Evolutionary conservation across 1,140 invertebrate species (phyloP).

Genomic region (Lucilia cuprina): DNA sequence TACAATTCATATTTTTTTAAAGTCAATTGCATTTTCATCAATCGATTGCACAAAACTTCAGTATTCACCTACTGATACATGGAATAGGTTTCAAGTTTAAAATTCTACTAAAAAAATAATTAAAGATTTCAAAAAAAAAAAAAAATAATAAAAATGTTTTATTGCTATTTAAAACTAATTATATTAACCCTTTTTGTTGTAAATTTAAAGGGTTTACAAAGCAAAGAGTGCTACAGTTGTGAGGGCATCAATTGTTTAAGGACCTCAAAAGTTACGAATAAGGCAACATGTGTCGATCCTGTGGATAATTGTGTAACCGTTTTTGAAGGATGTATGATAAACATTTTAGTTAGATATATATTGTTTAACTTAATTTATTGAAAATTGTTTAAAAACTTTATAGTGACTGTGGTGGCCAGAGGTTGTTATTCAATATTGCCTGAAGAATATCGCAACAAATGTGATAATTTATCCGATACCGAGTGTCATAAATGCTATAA

Average conservation of each 20-base stretch:
- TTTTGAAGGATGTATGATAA: conserved; percentile 50
- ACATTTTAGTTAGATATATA: too few relatives aligned
- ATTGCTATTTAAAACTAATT: not conserved
- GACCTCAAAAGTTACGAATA: conserved; percentile 43
- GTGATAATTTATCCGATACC: not conserved
- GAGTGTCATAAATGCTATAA: conserved; percentile 52
- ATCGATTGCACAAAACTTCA: not conserved
- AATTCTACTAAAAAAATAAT: not conserved
- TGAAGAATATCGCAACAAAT: conserved; percentile 34
- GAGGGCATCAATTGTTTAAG: conserved; percentile 54
- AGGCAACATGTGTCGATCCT: conserved; percentile 44
- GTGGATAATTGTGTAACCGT: conserved; percentile 56
- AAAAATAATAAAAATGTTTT: not conserved
- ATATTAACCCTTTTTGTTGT: not conserved
- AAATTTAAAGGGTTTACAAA: not conserved
- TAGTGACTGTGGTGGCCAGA: conserved; percentile 51
- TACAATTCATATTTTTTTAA: not conserved
- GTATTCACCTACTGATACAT: not conserved
- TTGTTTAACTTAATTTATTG: too few relatives aligned
- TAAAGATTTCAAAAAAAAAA: not conserved
- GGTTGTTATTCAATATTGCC: conserved; percentile 50
- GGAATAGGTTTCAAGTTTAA: not conserved
- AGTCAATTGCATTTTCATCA: not conserved
- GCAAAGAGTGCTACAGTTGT: conserved; percentile 49
- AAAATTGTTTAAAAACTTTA: not conserved